phyloP scores from a whole-genome alignment of 2,888 invertebrate species.

The Branchellion lobata region DNA sequence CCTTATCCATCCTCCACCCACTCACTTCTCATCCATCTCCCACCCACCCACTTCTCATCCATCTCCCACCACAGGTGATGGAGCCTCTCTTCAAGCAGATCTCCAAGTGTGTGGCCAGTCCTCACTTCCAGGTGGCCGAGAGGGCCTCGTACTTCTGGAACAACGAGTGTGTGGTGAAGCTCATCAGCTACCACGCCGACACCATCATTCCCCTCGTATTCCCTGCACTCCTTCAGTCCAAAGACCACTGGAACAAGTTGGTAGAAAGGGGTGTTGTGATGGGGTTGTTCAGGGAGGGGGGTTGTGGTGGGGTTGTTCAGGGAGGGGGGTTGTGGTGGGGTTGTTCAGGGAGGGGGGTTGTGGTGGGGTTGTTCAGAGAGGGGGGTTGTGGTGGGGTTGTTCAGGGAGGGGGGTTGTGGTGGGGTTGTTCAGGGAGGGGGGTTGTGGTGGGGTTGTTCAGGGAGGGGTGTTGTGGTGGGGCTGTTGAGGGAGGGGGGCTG shows the following conservation, averaged over 20 bases:
- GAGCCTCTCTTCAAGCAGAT: slow-evolving; percentile 96
- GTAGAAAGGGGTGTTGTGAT: not conserved
- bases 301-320: not conserved
- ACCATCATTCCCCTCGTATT: slow-evolving; percentile 99
- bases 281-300: not conserved
- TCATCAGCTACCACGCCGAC: slow-evolving; percentile 94
- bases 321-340: not conserved
- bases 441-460: too few species aligned
- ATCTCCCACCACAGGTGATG: slow-evolving; percentile 70
- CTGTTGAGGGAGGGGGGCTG: too few species aligned
- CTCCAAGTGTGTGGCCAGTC: slow-evolving; percentile 97
- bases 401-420: too few species aligned
- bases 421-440: too few species aligned
- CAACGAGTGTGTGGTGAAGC: slow-evolving; percentile 97
- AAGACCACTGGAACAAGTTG: slow-evolving; percentile 97
- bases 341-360: not conserved
- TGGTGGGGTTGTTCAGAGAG: not conserved
- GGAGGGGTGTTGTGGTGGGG: too few species aligned
- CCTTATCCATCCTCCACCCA: not conserved
- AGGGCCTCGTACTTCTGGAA: slow-evolving; percentile 98
- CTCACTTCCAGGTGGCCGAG: slow-evolving; percentile 99
- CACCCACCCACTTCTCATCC: not conserved
- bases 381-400: too few species aligned
- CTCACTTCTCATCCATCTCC: not conserved
- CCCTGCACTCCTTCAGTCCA: slow-evolving; percentile 95